Conservation (phyloP, 2,113 vertebrate species). For the Syngnathus scovelli region DNA sequence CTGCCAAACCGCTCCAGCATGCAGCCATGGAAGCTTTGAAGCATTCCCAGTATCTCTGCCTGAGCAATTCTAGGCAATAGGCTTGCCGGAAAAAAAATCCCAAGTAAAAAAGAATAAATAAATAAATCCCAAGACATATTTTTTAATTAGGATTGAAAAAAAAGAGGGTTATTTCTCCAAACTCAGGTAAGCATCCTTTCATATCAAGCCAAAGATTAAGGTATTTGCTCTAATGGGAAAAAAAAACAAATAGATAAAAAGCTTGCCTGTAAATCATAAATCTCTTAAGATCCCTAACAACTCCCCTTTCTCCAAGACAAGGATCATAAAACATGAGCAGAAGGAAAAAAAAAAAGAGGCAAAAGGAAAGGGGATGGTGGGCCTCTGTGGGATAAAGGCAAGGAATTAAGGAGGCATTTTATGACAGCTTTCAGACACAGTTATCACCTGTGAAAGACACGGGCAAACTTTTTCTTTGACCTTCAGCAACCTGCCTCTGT, state of each 20-base stretch:
- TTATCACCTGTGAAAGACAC: conserved; percentile 53
- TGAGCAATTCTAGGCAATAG: conserved; percentile 54
- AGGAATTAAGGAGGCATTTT: conserved; percentile 64
- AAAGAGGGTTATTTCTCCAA: conserved; percentile 28
- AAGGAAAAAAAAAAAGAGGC: conserved; percentile 3
- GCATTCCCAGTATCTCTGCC: conserved; percentile 56
- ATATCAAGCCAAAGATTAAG: conserved; percentile 55
- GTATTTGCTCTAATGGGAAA: conserved; percentile 49
- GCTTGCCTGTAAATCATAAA: conserved; percentile 68
- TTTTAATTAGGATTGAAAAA: conserved; percentile 36
- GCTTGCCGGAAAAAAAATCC: conserved; percentile 43
- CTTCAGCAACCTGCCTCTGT: conserved; percentile 30
- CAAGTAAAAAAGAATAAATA: conserved; percentile 56
- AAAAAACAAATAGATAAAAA: conserved; percentile 45
- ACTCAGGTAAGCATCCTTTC: conserved; percentile 52
- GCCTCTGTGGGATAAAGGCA: conserved; percentile 59
- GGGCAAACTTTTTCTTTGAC: conserved; percentile 52
- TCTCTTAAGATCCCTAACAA: conserved; percentile 65
- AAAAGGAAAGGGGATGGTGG: conserved; percentile 36
- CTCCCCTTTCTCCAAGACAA: conserved; percentile 60
- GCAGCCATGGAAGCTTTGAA: conserved; percentile 54
- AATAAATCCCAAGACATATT: conserved; percentile 41
- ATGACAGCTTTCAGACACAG: conserved; percentile 48
- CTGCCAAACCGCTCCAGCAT: conserved; percentile 26
- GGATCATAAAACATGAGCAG: conserved; percentile 63